Conservation (phyloP, 1,140 invertebrate genomes). For the Araneus ventricosus region DNA sequence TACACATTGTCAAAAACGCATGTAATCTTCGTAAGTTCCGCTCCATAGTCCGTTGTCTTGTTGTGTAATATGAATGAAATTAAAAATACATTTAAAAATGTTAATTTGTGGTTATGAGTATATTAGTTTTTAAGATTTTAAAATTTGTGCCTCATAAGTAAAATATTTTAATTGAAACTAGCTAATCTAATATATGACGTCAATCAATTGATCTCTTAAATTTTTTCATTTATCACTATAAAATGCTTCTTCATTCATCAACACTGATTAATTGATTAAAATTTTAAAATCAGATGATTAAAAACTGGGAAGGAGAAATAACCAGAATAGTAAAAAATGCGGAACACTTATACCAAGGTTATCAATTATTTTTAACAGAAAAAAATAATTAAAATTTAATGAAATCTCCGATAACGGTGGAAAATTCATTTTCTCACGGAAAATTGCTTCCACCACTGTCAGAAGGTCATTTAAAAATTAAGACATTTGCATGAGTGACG, state of each 20-base stretch:
- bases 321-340: not conserved
- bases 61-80: too few species aligned
- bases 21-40: too few species aligned
- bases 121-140: too few species aligned
- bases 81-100: too few species aligned
- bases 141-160: too few species aligned
- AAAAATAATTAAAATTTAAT: slow-evolving; percentile 11
- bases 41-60: too few species aligned
- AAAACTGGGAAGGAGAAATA: not conserved
- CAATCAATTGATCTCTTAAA: too few species aligned
- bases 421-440: not conserved
- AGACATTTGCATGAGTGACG: not conserved
- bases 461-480: not conserved
- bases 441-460: not conserved
- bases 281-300: not conserved
- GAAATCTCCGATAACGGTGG: not conserved
- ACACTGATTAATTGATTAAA: slow-evolving; percentile 13
- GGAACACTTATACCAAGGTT: not conserved
- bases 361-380: slow-evolving; percentile 1
- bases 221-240: too few species aligned
- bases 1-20: too few species aligned
- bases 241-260: not conserved
- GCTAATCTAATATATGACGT: too few species aligned
- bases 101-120: too few species aligned
- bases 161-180: too few species aligned